These are phyloP conservation scores for Heliangelus exortis DNA, from an alignment of 2,797 vertebrate genomes.

Conservation along the genomic window DNA sequence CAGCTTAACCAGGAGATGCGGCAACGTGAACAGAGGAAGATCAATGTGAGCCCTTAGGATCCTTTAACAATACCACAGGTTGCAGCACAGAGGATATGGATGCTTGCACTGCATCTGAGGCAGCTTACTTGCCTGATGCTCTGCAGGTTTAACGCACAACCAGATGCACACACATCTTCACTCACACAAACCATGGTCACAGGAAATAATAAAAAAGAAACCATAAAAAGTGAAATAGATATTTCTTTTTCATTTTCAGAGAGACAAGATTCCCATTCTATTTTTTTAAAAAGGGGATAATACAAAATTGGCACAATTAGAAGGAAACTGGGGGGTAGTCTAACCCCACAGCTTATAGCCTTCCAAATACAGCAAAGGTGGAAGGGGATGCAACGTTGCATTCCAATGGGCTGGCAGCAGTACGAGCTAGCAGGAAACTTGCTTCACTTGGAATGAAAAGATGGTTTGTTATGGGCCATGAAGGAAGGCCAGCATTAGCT, in stretches of 20 bases:
- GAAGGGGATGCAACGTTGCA: conserved; percentile 34
- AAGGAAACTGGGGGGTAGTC: conserved; percentile 26
- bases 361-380: conserved; percentile 46
- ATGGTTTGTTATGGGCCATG: background rate
- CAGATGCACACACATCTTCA: conserved; percentile 50
- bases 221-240: conserved; percentile 9
- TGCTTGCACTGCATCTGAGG: conserved; percentile 26
- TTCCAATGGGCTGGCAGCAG: conserved; percentile 27
- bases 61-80: conserved; percentile 61
- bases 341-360: conserved; percentile 31
- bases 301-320: conserved; percentile 75
- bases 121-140: conserved; percentile 42
- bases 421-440: background rate
- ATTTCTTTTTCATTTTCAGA: background rate
- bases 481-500: conserved; percentile 24
- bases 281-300: conserved; percentile 54
- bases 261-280: conserved; percentile 9
- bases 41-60: conserved; percentile 69
- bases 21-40: conserved; percentile 55
- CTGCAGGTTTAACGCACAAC: conserved; percentile 38
- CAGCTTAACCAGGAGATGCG: conserved; percentile 49
- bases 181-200: conserved; percentile 52
- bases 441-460: conserved; percentile 18
- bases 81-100: conserved; percentile 52
- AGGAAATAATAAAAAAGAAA: conserved; percentile 40